Evolutionary conservation across 2,113 vertebrate species (phyloP).

Genomic region (Paradisaea rubra): DNA sequence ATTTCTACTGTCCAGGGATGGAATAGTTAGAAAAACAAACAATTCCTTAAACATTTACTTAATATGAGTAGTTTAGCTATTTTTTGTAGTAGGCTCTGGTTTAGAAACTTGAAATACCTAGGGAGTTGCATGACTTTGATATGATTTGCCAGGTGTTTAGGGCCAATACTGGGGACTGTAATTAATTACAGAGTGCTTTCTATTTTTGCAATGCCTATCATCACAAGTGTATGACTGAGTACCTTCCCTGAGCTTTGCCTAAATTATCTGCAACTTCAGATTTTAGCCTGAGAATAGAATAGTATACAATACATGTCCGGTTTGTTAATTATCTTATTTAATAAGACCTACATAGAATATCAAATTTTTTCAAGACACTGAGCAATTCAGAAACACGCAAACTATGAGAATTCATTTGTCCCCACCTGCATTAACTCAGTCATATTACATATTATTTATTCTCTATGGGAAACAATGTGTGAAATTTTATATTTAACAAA

Average conservation of each 20-base stretch:
- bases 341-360: neutral
- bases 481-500: neutral
- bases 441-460: neutral
- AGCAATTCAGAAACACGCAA: neutral
- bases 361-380: neutral
- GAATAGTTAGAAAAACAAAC: neutral
- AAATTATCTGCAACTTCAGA: neutral
- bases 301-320: neutral
- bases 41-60: neutral
- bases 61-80: neutral
- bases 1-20: neutral
- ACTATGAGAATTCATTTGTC: neutral
- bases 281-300: neutral
- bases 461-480: neutral
- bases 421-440: neutral
- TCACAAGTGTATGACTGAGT: neutral
- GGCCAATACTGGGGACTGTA: neutral
- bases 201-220: neutral
- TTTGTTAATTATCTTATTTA: neutral
- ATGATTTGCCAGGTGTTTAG: neutral
- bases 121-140: neutral
- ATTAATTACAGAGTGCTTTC: neutral
- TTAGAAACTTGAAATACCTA: neutral
- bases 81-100: neutral
- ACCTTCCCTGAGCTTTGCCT: neutral